Percentiles rank a stretch among this genome's conserved stretches.
phyloP scores from a whole-genome alignment of 1,140 invertebrate genomes.

The Lutraria rhynchaena region DNA sequence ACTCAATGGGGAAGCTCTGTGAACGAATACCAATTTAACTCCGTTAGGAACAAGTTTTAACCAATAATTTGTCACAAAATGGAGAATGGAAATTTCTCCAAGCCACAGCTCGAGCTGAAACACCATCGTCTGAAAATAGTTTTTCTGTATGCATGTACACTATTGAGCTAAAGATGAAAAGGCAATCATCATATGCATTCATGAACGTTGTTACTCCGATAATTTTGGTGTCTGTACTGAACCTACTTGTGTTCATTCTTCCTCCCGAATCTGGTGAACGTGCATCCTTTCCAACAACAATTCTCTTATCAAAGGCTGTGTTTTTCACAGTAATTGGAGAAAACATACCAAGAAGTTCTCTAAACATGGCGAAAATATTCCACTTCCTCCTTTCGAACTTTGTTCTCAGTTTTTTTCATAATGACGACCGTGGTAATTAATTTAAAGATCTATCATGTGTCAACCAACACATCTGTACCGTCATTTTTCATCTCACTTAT shows the following conservation, averaged over 20 bases:
- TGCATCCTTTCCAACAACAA: slow-evolving; percentile 84
- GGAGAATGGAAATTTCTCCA: slow-evolving; percentile 83
- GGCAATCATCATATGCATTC: slow-evolving; percentile 78
- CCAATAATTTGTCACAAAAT: slow-evolving; percentile 84
- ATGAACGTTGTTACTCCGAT: slow-evolving; percentile 84
- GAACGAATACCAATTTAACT: background rate
- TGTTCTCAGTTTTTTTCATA: slow-evolving; percentile 1
- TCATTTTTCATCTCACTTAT: background rate
- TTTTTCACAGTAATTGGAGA: slow-evolving; percentile 84
- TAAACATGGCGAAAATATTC: slow-evolving; percentile 47
- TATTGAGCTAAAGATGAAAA: slow-evolving; percentile 66
- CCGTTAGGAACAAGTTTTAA: slow-evolving; percentile 78
- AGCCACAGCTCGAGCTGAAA: background rate
- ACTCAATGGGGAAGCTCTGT: background rate
- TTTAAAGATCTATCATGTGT: background rate
- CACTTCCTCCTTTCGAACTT: slow-evolving; percentile 37
- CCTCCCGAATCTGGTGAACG: slow-evolving; percentile 85
- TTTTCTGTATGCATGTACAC: background rate
- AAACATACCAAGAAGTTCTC: slow-evolving; percentile 84
- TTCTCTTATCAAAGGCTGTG: slow-evolving; percentile 84
- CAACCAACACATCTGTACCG: background rate
- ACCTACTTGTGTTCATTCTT: slow-evolving; percentile 84
- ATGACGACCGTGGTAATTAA: background rate
- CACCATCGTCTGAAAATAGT: background rate
- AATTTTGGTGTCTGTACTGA: slow-evolving; percentile 84